Evolutionary conservation across 2,888 invertebrate genomes (phyloP).

Genomic region (Monoplex corrugatus): DNA sequence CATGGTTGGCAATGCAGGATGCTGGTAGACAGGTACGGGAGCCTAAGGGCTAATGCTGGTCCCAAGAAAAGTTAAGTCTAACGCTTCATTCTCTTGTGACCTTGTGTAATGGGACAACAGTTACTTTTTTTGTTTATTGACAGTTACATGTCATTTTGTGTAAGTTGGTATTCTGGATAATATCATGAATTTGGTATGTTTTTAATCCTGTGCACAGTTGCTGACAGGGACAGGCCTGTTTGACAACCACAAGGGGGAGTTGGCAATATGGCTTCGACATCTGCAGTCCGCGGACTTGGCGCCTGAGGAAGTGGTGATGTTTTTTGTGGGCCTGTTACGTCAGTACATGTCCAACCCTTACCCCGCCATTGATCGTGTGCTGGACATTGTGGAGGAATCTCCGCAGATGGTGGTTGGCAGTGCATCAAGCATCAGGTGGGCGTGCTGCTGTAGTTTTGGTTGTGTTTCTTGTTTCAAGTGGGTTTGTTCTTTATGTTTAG

Average conservation of each 20-base stretch:
- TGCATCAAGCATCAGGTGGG: neutral
- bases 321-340: slow-evolving; percentile 63
- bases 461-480: neutral
- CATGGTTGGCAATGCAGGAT: too few relatives aligned
- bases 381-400: slow-evolving; percentile 50
- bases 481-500: neutral
- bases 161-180: too few relatives aligned
- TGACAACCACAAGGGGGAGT: slow-evolving; percentile 63
- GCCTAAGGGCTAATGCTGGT: too few relatives aligned
- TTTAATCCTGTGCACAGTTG: slow-evolving; percentile 58
- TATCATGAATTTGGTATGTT: too few relatives aligned
- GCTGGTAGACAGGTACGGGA: too few relatives aligned
- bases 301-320: slow-evolving; percentile 56
- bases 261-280: slow-evolving; percentile 65
- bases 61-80: too few relatives aligned
- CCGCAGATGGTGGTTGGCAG: neutral
- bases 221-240: slow-evolving; percentile 67
- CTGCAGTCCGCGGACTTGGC: neutral
- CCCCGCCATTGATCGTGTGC: slow-evolving; percentile 66
- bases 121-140: too few relatives aligned
- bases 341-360: slow-evolving; percentile 69
- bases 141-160: too few relatives aligned
- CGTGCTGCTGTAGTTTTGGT: too few relatives aligned
- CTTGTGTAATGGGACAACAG: too few relatives aligned
- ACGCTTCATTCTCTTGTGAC: too few relatives aligned